phyloP scores from a whole-genome alignment of 30 jellyfish, hydroid and myxozoan genomes.

The Turritopsis rubra region DNA sequence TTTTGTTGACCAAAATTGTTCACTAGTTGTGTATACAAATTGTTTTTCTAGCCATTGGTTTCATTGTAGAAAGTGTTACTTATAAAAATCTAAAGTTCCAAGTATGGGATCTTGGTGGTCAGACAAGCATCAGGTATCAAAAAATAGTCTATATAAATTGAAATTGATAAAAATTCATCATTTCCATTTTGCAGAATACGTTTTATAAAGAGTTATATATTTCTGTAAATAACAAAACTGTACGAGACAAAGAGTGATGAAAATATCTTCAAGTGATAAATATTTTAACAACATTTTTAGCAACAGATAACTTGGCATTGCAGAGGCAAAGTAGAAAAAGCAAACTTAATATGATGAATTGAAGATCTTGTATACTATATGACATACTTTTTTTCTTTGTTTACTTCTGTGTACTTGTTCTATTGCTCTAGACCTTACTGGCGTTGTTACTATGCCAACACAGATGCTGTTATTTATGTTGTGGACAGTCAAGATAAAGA shows the following conservation, averaged over 20 bases:
- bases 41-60: slow-evolving; percentile 75
- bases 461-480: slow-evolving; percentile 95
- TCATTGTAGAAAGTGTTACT: slow-evolving; percentile 92
- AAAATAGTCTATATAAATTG: too few species aligned
- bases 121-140: slow-evolving; percentile 3
- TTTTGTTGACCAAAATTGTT: background rate
- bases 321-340: too few species aligned
- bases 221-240: too few species aligned
- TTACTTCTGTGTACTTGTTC: background rate
- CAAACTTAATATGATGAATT: too few species aligned
- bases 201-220: too few species aligned
- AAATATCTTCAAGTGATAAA: too few species aligned
- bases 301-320: too few species aligned
- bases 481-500: slow-evolving; percentile 98
- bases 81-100: slow-evolving; percentile 84
- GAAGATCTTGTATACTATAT: too few species aligned
- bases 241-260: too few species aligned
- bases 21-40: background rate
- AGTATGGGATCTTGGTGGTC: slow-evolving; percentile 98
- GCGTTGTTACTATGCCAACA: slow-evolving; percentile 95
- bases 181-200: too few species aligned
- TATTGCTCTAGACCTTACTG: slow-evolving; percentile 44
- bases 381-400: background rate
- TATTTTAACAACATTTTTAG: too few species aligned
- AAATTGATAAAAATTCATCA: too few species aligned